Percentiles rank a stretch among this genome's conserved stretches.
phyloP scores from a whole-genome alignment of 2,888 invertebrate species.

The Cantharis rufa region DNA sequence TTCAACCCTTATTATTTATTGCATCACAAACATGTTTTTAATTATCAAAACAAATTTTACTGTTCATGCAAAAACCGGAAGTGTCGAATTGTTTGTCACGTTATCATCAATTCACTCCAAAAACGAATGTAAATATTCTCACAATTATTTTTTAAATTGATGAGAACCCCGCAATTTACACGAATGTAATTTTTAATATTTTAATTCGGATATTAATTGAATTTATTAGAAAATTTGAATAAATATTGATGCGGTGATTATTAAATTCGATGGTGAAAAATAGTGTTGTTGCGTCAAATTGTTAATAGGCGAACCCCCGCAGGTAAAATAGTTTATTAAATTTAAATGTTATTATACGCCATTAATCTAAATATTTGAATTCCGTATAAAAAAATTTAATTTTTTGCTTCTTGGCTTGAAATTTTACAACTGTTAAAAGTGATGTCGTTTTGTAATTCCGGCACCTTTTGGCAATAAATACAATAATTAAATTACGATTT shows the following conservation, averaged over 20 bases:
- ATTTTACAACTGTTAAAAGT: background rate
- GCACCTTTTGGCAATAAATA: constrained; percentile 2
- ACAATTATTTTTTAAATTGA: background rate
- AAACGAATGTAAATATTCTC: background rate
- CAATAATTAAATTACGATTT: constrained; percentile 10
- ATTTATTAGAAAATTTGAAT: background rate
- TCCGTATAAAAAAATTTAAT: background rate
- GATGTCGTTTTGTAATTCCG: background rate
- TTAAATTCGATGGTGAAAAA: background rate
- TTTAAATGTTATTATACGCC: background rate
- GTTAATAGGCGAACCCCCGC: background rate
- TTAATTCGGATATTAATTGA: background rate
- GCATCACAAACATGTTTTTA: background rate
- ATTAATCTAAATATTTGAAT: background rate
- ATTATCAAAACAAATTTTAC: background rate
- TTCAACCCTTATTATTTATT: background rate
- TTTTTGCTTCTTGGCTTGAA: background rate
- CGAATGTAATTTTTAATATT: background rate
- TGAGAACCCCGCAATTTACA: background rate
- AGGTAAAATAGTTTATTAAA: background rate
- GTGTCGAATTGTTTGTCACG: background rate
- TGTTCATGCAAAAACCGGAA: background rate
- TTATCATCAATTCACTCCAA: background rate
- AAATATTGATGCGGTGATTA: background rate
- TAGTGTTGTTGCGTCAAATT: background rate